These are phyloP conservation scores for Oreortyx pictus DNA, from an alignment of 2,797 vertebrate species.

Conservation along the genomic window DNA sequence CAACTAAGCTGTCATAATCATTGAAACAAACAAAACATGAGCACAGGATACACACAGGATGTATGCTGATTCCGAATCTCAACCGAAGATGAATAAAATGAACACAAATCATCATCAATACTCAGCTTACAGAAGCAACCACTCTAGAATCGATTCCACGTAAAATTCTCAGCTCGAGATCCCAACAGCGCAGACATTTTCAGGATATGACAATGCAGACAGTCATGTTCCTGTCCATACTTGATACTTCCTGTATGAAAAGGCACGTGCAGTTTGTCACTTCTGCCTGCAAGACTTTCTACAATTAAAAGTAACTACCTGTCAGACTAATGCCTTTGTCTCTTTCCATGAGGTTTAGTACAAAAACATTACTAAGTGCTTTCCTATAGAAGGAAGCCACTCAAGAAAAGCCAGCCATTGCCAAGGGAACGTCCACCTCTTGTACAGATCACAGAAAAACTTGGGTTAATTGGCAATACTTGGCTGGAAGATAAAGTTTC, in stretches of 20 bases:
- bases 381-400: background rate
- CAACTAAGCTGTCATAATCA: background rate
- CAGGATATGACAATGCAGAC: accelerated
- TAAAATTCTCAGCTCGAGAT: background rate
- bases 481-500: background rate
- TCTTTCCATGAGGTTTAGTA: background rate
- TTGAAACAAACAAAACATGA: background rate
- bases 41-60: background rate
- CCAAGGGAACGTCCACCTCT: background rate
- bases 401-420: background rate
- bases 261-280: background rate
- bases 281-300: background rate
- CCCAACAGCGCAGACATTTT: background rate
- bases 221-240: no score
- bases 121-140: background rate
- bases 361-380: background rate
- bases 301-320: background rate
- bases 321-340: background rate
- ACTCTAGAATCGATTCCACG: background rate
- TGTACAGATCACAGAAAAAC: background rate
- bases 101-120: background rate
- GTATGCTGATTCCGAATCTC: background rate
- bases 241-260: background rate
- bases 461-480: background rate
- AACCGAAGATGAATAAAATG: background rate